Evolutionary conservation across 23 tunicate genomes (phyloP).

Genomic region (Oikopleura dioica): DNA sequence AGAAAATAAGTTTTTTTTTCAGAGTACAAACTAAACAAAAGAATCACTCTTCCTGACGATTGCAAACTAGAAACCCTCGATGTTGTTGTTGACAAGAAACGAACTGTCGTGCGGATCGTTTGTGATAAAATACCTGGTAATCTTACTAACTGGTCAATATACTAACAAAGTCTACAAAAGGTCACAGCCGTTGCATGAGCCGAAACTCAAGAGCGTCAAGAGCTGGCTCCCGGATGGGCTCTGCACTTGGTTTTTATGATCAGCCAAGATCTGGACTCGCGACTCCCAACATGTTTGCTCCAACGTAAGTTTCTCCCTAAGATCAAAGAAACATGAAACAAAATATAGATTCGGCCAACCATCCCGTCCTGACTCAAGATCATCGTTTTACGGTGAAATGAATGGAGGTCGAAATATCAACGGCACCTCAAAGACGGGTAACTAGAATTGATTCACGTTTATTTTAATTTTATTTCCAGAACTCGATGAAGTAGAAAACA

Average conservation of each 20-base stretch:
- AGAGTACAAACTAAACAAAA: background rate
- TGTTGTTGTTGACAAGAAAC: background rate
- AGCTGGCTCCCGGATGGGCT: background rate
- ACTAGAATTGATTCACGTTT: no score
- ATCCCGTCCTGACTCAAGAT: no score
- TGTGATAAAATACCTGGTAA: constrained; percentile 1
- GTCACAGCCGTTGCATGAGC: constrained; percentile 11
- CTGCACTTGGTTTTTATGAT: no score
- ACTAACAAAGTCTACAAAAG: background rate
- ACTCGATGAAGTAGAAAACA: background rate
- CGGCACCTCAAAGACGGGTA: no score
- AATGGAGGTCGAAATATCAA: no score
- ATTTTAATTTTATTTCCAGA: background rate
- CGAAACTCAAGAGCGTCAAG: constrained; percentile 5
- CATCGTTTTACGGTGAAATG: no score
- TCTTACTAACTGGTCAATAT: background rate
- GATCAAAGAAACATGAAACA: no score
- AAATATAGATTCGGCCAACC: no score
- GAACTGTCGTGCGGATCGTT: background rate
- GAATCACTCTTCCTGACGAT: background rate
- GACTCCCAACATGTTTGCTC: no score
- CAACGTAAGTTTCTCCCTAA: no score
- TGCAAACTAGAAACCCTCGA: background rate
- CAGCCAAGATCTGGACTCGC: no score
- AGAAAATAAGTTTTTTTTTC: no score